These are phyloP conservation scores for Megalops cyprinoides DNA, from an alignment of 2,797 vertebrate species.

Conservation along the genomic window DNA sequence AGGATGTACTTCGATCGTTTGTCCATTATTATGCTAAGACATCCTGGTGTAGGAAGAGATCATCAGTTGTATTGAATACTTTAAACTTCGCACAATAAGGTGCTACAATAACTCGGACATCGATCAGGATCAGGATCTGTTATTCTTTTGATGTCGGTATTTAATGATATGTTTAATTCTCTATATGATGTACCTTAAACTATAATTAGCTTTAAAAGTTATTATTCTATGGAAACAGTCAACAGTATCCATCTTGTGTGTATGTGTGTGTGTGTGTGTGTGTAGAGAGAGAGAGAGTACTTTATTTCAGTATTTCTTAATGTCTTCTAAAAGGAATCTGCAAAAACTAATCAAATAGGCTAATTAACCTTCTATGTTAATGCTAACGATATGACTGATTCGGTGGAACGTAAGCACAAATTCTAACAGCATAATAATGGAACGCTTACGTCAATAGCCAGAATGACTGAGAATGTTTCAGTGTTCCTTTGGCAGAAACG, in stretches of 20 bases:
- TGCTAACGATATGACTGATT: background rate
- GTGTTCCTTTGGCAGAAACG: background rate
- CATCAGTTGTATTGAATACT: background rate
- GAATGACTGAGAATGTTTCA: background rate
- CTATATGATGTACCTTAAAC: too few relatives aligned
- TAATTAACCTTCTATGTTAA: background rate
- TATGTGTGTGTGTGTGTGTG: too few relatives aligned
- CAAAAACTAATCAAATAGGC: too few relatives aligned
- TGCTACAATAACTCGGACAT: background rate
- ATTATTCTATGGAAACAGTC: too few relatives aligned
- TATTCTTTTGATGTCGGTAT: background rate
- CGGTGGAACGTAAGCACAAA: background rate
- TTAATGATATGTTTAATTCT: too few relatives aligned
- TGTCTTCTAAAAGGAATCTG: too few relatives aligned
- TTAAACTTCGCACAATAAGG: background rate
- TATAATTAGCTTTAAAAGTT: too few relatives aligned
- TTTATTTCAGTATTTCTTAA: too few relatives aligned
- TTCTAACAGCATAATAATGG: background rate
- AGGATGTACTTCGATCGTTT: background rate
- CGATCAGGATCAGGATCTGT: background rate
- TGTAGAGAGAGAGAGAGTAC: too few relatives aligned
- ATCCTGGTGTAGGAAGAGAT: background rate
- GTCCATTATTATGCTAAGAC: background rate
- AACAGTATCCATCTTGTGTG: too few relatives aligned
- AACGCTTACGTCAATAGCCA: background rate